Evolutionary conservation across 2,888 invertebrate species (phyloP), one percentile per base, ranked within the genome.

Genomic region (Nowickia ferox): DNA sequence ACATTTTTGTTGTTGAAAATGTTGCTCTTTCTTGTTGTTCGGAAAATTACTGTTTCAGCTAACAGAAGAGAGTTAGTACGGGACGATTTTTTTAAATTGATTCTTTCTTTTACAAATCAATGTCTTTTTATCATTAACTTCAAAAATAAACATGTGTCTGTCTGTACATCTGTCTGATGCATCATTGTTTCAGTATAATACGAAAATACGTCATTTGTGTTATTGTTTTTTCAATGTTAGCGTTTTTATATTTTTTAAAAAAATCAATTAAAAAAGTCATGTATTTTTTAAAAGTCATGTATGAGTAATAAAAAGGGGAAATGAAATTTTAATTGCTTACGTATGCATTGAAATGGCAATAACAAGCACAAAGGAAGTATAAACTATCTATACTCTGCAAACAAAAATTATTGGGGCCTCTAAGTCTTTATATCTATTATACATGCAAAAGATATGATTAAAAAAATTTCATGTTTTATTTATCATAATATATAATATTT

Each of bases 211-310:
- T 30, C 30, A 30, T 30, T 30, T 30, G 30, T 30, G 6, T 30
- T 48, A 48, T 15, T 11, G 15, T 15, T 15, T 48, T 15, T 13
- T n/a, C n/a, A 48, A 15, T 48, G n/a, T 5, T 48, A 1, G 48
- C 15, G 15, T 15, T 48, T 48, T 48, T 15, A 3, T 15, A 15
- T 13, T 48, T 15, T 6, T 30, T 6, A 6, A 30, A 48, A 48
- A 48, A 69, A 13, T 55, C 55, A 69, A 55, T 55, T 40, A 30
- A 65, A 1, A 42, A 48, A n/a, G 57, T 59, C 46, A 44, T 44
- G 0, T 15, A 46, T 71, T 71, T 57, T 11, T 68, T n/a, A 30
- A 68, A 51, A 51, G n/a, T 51, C 11, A 72, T 13, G 9, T 22
- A 30, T 46, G 10, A 57, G 42, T 46, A 66, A 66, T 46, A 48